Evolutionary conservation across 1,140 invertebrate species (phyloP), one percentile per base, ranked within the genome.

Genomic region (Drosophila murphyi): DNA sequence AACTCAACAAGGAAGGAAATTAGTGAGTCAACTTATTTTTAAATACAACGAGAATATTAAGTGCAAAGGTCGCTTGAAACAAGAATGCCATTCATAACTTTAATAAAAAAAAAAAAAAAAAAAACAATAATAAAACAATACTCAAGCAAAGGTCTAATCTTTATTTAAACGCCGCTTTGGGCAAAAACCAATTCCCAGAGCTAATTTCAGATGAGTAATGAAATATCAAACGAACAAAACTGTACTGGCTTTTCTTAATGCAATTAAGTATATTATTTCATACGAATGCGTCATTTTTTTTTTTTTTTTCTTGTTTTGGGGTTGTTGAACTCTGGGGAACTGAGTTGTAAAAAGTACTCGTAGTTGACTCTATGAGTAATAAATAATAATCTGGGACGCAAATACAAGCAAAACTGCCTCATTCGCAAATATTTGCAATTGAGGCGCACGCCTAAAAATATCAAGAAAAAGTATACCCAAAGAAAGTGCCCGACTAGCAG

Each of bases 381-480:
- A 57, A 72, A 62, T 20, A 20, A 20, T 20, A 20, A 20, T 20
- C 39, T 64, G 28, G 62, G 57, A 31, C 52, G 50, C 50, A 57
- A 72, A 78, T 60, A 54, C 43, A 51, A 72, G 37, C 48, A 59
- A 41, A 85, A 78, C 35, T 64, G 82, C 75, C 63, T 65, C 74
- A 82, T 85, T 43, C 74, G 78, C 82, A 85, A 85, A 85, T 85
- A 87, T 87, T 87, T 87, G 78, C 78, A 72, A 72, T 72, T 75
- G 70, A 78, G 64, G 71, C 76, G 60, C 76, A 83, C 62, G 80
- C 68, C 60, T 32, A 39, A 51, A 51, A 39, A 64, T 39, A 37
- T 20, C 20, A 71, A 74, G 28, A 54, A 59, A 35, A 45, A 28
- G 37, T 39, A 60, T 50, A 69, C 43, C 61, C 50, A 62, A 48